Conservation (phyloP, 2,797 vertebrate genomes). For the Enteromius paludinosus region DNA sequence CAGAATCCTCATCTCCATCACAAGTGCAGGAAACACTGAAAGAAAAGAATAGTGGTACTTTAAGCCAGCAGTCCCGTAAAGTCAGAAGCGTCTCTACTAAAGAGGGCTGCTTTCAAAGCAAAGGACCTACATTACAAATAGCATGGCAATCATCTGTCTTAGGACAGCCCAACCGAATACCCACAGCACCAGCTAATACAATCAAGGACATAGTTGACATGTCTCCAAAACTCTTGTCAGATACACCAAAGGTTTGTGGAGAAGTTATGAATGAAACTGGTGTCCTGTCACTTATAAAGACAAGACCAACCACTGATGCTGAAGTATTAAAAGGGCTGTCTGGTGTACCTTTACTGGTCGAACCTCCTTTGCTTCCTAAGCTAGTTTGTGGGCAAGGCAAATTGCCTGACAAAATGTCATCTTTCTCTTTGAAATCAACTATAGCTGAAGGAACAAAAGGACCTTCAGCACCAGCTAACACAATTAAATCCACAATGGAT, state of each 20-base stretch:
- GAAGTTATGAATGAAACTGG: constrained; percentile 39
- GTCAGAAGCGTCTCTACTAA: neutral
- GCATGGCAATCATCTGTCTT: constrained; percentile 6
- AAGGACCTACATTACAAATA: neutral
- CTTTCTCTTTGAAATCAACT: constrained; percentile 12
- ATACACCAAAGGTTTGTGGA: constrained; percentile 38
- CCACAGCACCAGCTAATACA: constrained; percentile 44
- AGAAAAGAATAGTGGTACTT: neutral
- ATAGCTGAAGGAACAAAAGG: constrained; percentile 33
- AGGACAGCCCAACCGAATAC: constrained; percentile 1
- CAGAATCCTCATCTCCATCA: neutral
- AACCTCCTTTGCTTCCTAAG: constrained; percentile 47
- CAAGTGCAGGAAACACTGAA: neutral
- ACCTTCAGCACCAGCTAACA: constrained; percentile 72
- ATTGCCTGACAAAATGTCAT: constrained; percentile 16
- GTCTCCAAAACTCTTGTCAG: constrained; percentile 66
- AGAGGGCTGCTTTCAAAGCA: neutral
- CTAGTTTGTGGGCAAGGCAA: constrained; percentile 7
- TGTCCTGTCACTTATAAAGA: constrained; percentile 69
- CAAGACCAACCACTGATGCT: constrained; percentile 58
- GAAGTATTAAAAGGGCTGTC: constrained; percentile 57
- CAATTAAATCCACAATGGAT: constrained; percentile 71
- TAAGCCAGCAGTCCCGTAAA: constrained; percentile 3
- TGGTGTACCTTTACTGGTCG: constrained; percentile 73
- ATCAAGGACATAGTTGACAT: constrained; percentile 69